Conservation (phyloP, 2,113 vertebrate genomes). For the Lipotes vexillifer region DNA sequence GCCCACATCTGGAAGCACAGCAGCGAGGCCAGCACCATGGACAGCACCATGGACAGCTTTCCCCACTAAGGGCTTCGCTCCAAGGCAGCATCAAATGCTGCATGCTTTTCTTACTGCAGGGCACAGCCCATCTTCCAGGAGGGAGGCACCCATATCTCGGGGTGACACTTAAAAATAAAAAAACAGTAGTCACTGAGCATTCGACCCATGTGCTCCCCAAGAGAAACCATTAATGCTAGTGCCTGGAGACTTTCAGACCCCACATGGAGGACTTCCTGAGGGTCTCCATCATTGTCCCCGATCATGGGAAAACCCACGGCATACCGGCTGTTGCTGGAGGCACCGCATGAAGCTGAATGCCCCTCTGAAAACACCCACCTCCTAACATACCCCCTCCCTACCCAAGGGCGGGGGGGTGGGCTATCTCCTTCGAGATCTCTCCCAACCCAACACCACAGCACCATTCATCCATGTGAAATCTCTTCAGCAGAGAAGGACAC, state of each 20-base stretch:
- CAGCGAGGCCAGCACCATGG: not conserved
- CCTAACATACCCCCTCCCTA: not conserved
- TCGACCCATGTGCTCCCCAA: not conserved
- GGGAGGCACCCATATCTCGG: not conserved
- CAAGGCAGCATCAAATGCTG: not conserved
- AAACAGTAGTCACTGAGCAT: not conserved
- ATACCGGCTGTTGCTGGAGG: not conserved
- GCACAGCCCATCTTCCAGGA: not conserved
- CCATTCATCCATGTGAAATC: not conserved
- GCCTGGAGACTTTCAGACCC: not conserved
- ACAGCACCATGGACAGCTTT: not conserved
- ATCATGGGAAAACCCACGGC: not conserved
- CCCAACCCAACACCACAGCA: not conserved
- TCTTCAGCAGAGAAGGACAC: not conserved
- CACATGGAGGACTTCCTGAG: not conserved
- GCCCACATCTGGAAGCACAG: not conserved
- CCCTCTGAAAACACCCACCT: not conserved
- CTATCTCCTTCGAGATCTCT: not conserved
- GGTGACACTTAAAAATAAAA: not conserved
- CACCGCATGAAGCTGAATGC: not conserved
- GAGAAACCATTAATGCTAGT: not conserved
- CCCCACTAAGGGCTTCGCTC: not conserved
- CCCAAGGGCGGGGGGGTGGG: not conserved
- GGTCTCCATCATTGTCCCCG: not conserved
- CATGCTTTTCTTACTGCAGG: not conserved